These are phyloP conservation scores for Chelonia mydas DNA, from an alignment of 2,797 vertebrate genomes.

Conservation along the genomic window DNA sequence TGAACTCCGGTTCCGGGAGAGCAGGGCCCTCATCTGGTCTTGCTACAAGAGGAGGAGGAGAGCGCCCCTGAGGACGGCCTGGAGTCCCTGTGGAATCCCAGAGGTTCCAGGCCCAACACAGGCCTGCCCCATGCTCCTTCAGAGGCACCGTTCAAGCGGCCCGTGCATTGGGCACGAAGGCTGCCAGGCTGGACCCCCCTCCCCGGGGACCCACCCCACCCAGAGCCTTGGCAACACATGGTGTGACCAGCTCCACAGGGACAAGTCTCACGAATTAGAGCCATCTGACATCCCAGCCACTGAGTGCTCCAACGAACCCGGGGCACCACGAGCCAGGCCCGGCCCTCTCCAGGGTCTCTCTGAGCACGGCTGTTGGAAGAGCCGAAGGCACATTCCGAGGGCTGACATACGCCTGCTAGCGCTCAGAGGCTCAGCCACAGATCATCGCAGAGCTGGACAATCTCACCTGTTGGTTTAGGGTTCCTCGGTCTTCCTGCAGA, in stretches of 20 bases:
- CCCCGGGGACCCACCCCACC: too few relatives aligned
- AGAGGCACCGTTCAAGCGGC: not conserved
- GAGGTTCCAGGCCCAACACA: not conserved
- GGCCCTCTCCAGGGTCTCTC: not conserved
- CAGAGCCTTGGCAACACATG: not conserved
- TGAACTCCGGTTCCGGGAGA: conserved; percentile 73
- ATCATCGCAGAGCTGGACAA: fast-evolving
- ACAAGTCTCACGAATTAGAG: not conserved
- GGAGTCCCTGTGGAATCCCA: not conserved
- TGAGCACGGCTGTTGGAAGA: too few relatives aligned
- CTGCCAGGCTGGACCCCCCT: not conserved
- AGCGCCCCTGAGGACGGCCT: not conserved
- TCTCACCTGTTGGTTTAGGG: conserved; percentile 74
- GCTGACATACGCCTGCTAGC: fast-evolving
- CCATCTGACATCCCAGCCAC: not conserved
- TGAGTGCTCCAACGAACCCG: not conserved
- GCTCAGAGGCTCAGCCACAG: not conserved
- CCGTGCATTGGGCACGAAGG: not conserved
- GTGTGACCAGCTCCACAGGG: not conserved
- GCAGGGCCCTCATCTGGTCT: conserved; percentile 74
- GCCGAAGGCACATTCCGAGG: not conserved
- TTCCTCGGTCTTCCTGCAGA: conserved; percentile 62
- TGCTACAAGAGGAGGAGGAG: conserved; percentile 66
- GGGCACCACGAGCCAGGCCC: too few relatives aligned
- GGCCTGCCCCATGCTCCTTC: not conserved